phyloP scores from a whole-genome alignment of 2,888 invertebrate genomes.

The Himalopsyche kuldschensis region DNA sequence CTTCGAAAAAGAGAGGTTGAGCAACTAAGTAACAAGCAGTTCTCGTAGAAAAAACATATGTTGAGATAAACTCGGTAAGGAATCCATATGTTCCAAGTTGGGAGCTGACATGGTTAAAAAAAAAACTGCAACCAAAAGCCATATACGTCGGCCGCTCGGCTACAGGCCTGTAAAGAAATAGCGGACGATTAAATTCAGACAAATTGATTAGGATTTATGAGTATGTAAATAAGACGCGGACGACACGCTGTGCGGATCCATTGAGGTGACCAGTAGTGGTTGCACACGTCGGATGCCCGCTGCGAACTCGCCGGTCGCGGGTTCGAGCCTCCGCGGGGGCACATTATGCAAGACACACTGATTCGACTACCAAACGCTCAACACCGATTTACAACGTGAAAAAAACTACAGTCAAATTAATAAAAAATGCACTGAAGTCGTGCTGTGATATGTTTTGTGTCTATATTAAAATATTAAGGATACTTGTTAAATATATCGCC shows the following conservation, averaged over 20 bases:
- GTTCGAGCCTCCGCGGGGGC: slow-evolving; percentile 21
- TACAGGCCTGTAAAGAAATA: no score
- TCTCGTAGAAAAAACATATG: no score
- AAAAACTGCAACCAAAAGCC: no score
- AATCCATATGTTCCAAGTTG: no score
- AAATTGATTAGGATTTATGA: background rate
- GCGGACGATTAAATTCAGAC: no score
- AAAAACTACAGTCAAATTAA: background rate
- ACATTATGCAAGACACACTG: background rate
- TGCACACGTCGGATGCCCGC: slow-evolving; percentile 14
- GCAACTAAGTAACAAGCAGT: no score
- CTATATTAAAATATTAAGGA: background rate
- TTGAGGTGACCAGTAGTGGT: background rate
- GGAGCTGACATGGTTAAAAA: no score
- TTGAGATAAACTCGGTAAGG: no score
- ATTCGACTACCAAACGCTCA: background rate
- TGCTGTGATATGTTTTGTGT: background rate
- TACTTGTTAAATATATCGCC: no score
- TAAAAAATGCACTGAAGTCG: background rate
- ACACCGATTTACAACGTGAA: background rate
- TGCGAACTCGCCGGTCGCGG: slow-evolving; percentile 9
- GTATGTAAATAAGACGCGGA: background rate
- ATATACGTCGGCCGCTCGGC: no score
- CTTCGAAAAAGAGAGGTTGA: no score
- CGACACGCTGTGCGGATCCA: background rate